phyloP scores from a whole-genome alignment of 2,113 vertebrate species.

The Sigmodon hispidus region DNA sequence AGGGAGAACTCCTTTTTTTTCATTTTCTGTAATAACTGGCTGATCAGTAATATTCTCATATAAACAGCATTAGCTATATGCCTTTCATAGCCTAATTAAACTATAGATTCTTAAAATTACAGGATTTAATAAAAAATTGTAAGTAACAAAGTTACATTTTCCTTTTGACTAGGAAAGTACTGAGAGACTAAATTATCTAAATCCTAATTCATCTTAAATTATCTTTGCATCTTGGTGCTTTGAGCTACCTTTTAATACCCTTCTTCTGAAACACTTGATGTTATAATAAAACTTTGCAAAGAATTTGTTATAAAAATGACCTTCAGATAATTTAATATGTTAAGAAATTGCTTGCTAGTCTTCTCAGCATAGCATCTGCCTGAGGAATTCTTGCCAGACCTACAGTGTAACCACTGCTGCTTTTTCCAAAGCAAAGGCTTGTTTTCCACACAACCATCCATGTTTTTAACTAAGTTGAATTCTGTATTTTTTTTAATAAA shows the following conservation, averaged over 20 bases:
- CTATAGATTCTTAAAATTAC: neutral
- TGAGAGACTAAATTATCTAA: neutral
- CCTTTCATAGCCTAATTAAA: slow-evolving; percentile 18
- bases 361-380: slow-evolving; percentile 1
- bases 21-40: neutral
- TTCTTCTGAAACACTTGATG: slow-evolving; percentile 37
- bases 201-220: slow-evolving; percentile 49
- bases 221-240: neutral
- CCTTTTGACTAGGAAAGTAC: slow-evolving; percentile 19
- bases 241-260: neutral
- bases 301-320: neutral
- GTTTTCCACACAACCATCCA: slow-evolving; percentile 17
- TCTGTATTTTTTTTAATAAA: slow-evolving; percentile 52
- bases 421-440: slow-evolving; percentile 32
- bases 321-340: neutral
- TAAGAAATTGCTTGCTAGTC: neutral
- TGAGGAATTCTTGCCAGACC: neutral
- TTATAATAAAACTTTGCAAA: neutral
- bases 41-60: neutral
- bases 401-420: neutral
- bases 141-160: slow-evolving; percentile 15
- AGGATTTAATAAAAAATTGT: neutral
- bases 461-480: slow-evolving; percentile 50
- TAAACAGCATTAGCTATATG: slow-evolving; percentile 3
- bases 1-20: neutral